These are phyloP conservation scores for Oeneis ivallda DNA, from an alignment of 2,888 invertebrate species.

Conservation along the genomic window DNA sequence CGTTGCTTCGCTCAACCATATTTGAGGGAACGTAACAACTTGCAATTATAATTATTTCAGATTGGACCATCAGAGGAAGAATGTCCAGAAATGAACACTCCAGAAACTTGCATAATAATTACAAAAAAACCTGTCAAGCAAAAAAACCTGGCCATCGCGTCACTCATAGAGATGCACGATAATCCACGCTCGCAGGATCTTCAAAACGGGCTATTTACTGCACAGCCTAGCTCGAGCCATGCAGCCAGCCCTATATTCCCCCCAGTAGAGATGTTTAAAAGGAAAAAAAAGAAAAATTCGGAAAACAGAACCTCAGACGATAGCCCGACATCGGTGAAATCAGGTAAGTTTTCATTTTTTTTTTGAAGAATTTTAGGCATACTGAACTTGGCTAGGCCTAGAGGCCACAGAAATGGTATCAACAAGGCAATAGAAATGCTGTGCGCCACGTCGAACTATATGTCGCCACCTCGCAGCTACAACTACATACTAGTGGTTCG, in stretches of 20 bases:
- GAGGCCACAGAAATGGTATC: no score
- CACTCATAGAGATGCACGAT: neutral
- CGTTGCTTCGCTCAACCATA: no score
- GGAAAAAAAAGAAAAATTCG: conserved; percentile 7
- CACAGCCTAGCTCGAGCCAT: neutral
- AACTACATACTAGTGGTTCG: no score
- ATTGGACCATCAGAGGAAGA: conserved; percentile 1
- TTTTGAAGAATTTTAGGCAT: no score
- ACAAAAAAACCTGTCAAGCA: neutral
- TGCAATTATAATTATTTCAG: neutral
- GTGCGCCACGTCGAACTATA: no score
- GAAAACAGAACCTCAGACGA: neutral
- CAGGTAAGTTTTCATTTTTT: neutral
- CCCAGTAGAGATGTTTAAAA: conserved; percentile 31
- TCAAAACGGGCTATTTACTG: neutral
- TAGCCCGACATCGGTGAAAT: neutral
- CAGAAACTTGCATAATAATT: neutral
- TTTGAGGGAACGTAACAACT: no score
- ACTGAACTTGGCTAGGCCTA: no score
- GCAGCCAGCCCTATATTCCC: neutral
- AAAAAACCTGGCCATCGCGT: neutral
- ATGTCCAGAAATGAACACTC: neutral
- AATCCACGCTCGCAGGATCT: neutral
- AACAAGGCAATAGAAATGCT: no score
- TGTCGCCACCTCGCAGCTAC: no score